Evolutionary conservation across 2,113 vertebrate species (phyloP).

Genomic region (Pollimyrus isidori): DNA sequence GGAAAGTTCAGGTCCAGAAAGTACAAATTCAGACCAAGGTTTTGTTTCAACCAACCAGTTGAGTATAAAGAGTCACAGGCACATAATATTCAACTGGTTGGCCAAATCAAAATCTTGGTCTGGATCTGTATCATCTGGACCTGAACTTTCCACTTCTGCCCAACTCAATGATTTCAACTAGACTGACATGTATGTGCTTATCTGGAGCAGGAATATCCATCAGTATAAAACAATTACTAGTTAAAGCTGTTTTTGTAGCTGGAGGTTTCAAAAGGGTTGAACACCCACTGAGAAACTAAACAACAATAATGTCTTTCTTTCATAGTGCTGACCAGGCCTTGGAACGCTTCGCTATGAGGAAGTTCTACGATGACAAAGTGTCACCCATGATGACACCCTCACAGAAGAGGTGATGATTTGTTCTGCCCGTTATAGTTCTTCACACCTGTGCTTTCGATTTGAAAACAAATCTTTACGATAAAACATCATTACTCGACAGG

Average conservation of each 20-base stretch:
- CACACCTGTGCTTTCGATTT: not conserved
- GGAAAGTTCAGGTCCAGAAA: not conserved
- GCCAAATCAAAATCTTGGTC: not conserved
- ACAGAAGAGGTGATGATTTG: constrained; percentile 76
- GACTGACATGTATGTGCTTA: not conserved
- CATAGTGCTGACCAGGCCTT: constrained; percentile 90
- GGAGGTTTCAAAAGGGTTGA: not conserved
- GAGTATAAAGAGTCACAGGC: too few relatives aligned
- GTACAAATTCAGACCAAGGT: not conserved
- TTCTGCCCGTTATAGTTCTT: not conserved
- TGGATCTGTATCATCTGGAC: not conserved
- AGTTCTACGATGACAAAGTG: constrained; percentile 95
- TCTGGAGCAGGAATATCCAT: not conserved
- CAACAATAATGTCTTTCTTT: not conserved
- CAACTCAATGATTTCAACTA: not conserved
- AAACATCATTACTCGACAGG: not conserved
- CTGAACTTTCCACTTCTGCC: not conserved
- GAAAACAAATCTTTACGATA: not conserved
- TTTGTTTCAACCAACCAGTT: not conserved
- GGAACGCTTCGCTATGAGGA: constrained; percentile 97
- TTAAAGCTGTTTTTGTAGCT: not conserved
- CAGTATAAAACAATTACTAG: not conserved
- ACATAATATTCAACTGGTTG: not conserved
- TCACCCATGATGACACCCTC: constrained; percentile 90
- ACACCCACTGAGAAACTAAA: not conserved